Conservation (phyloP, 2,113 vertebrate genomes). For the Anguilla japonica region DNA sequence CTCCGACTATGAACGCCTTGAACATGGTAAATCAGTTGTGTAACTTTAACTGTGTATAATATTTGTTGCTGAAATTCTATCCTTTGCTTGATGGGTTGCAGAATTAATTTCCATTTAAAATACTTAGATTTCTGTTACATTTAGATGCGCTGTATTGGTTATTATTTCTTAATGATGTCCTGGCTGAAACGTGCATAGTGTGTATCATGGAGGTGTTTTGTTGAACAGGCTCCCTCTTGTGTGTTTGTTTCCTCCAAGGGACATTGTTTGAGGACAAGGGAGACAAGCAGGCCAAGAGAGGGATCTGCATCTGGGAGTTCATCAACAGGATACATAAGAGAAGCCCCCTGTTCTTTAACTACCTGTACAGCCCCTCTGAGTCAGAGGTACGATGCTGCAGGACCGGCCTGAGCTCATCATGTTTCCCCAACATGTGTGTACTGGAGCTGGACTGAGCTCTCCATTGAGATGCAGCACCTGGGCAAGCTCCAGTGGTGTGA, state of each 20-base stretch:
- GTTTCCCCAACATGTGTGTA: background rate
- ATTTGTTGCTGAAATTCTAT: background rate
- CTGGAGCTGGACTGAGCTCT: background rate
- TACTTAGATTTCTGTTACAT: background rate
- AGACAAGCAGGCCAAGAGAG: constrained; percentile 88
- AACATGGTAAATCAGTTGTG: constrained; percentile 81
- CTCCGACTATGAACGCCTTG: constrained; percentile 95
- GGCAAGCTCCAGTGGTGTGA: background rate
- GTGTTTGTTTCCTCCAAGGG: constrained; percentile 66
- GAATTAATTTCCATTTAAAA: background rate
- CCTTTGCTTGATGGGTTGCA: background rate
- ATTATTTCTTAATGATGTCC: background rate
- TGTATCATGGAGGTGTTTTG: background rate
- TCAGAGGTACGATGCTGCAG: constrained; percentile 58
- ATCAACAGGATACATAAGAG: constrained; percentile 89
- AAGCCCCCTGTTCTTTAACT: constrained; percentile 95
- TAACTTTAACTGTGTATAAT: background rate
- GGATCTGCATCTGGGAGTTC: constrained; percentile 95
- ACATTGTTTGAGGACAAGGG: constrained; percentile 95
- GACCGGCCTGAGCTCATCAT: background rate
- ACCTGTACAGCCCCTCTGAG: constrained; percentile 85
- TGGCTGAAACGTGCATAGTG: background rate
- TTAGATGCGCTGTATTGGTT: background rate
- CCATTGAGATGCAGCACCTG: background rate
- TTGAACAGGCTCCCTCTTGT: constrained; percentile 40